Conservation (phyloP, 2,113 vertebrate genomes). For the Limnothrissa miodon region DNA sequence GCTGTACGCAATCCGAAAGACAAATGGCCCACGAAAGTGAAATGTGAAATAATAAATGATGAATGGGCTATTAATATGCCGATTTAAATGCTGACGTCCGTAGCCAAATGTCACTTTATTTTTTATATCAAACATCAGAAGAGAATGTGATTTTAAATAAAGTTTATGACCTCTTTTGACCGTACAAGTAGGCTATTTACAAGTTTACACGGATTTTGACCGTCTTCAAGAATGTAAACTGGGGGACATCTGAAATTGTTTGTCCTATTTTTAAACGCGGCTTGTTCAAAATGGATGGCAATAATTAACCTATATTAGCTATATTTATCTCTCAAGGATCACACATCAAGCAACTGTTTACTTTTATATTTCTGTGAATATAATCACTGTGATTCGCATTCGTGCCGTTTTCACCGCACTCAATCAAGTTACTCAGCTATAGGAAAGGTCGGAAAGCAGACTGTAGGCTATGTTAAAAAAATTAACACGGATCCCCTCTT, state of each 20-base stretch:
- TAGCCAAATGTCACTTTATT: neutral
- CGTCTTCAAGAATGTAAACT: no score
- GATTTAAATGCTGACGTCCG: neutral
- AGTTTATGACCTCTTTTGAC: neutral
- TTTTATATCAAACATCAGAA: neutral
- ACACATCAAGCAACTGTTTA: neutral
- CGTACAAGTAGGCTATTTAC: no score
- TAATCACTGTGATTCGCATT: neutral
- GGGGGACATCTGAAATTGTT: no score
- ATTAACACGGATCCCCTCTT: neutral
- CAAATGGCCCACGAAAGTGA: neutral
- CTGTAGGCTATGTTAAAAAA: neutral
- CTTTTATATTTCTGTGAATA: no score
- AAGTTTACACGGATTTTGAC: neutral
- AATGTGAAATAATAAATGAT: neutral
- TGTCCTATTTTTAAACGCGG: neutral
- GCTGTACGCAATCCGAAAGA: neutral
- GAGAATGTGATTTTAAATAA: no score
- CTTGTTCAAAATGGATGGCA: neutral
- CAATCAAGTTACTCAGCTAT: neutral
- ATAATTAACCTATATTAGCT: neutral
- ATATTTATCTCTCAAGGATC: neutral
- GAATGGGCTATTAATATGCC: no score
- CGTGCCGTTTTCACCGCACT: neutral
- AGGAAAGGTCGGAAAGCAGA: neutral